Evolutionary conservation across 2,888 invertebrate species (phyloP).

Genomic region (Chloroclysta siterata): DNA sequence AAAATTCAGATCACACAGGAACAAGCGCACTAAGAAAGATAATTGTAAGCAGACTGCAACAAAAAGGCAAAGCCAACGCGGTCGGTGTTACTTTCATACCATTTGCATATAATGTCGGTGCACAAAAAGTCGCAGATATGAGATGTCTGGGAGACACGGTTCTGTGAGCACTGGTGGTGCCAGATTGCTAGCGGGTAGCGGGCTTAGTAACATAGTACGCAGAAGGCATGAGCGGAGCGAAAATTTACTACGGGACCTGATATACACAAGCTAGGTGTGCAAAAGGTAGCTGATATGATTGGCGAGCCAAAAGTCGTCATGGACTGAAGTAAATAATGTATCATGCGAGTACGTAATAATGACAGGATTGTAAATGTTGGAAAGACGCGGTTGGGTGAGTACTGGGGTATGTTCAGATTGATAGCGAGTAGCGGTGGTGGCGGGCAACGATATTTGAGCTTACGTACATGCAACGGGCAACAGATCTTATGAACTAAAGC

Average conservation of each 20-base stretch:
- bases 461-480: no score
- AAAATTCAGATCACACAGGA: slow-evolving; percentile 31
- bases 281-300: no score
- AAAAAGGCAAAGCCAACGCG: slow-evolving; percentile 55
- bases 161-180: slow-evolving; percentile 36
- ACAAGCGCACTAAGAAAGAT: slow-evolving; percentile 31
- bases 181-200: not conserved
- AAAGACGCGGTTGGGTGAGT: no score
- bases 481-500: not conserved
- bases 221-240: not conserved
- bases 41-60: slow-evolving; percentile 47
- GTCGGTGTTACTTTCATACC: slow-evolving; percentile 66
- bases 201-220: not conserved
- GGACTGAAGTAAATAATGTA: no score
- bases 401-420: not conserved
- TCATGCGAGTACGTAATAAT: no score
- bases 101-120: slow-evolving; percentile 66
- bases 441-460: no score
- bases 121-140: slow-evolving; percentile 52
- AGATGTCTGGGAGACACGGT: slow-evolving; percentile 47
- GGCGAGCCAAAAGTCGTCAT: no score
- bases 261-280: no score
- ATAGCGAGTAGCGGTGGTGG: not conserved
- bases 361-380: no score
- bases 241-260: not conserved